Percentiles rank a stretch among this genome's conserved stretches.
Conservation (phyloP, 2,797 vertebrate genomes). For the Centroberyx gerrardi region DNA sequence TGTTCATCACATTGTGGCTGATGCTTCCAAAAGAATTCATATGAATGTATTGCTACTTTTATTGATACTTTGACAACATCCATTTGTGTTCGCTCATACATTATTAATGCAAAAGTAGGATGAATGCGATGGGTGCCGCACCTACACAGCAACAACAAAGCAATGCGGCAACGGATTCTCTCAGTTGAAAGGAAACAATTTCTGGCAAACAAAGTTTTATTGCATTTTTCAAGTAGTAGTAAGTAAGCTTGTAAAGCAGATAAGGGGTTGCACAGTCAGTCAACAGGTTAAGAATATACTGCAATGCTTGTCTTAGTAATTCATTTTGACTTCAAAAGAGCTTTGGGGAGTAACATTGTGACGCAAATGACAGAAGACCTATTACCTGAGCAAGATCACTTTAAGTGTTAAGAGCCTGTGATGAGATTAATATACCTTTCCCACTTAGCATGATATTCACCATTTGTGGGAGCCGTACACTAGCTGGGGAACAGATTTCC, state of each 20-base stretch:
- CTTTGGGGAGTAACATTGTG: not conserved
- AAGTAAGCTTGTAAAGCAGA: too few species aligned
- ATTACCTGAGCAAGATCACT: slow-evolving; percentile 32
- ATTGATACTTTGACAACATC: not conserved
- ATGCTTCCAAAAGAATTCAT: not conserved
- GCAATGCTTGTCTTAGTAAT: slow-evolving; percentile 8
- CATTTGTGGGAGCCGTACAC: too few species aligned
- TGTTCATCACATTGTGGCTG: not conserved
- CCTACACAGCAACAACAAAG: too few species aligned
- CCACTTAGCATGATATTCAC: too few species aligned
- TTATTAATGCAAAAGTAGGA: slow-evolving; percentile 5
- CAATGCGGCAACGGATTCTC: too few species aligned
- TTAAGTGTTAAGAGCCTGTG: not conserved
- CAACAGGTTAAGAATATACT: slow-evolving; percentile 2
- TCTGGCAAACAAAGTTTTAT: not conserved
- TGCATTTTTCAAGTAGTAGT: not conserved
- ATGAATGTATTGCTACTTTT: not conserved
- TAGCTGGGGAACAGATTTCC: not conserved
- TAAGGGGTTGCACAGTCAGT: too few species aligned
- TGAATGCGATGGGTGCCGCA: not conserved
- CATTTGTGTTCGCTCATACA: not conserved
- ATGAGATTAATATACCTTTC: too few species aligned
- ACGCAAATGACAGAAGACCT: slow-evolving; percentile 29
- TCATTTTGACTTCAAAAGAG: slow-evolving; percentile 11
- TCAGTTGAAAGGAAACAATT: too few species aligned